These are phyloP conservation scores for Lophius piscatorius DNA, from an alignment of 2,113 vertebrate genomes.

Conservation along the genomic window DNA sequence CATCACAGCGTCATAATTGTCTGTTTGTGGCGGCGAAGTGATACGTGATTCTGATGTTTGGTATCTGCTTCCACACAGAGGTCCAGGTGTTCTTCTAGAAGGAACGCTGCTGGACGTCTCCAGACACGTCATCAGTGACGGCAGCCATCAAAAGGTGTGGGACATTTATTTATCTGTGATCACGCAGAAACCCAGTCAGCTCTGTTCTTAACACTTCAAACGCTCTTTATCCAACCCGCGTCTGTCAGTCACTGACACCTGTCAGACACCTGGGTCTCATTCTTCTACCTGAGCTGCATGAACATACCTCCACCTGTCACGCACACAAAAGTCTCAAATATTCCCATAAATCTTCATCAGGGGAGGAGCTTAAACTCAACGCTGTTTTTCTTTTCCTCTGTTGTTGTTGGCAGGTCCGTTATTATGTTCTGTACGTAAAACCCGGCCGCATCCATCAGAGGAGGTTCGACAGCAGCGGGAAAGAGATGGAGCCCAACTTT, in stretches of 20 bases:
- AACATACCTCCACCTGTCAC: no score
- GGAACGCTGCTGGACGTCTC: constrained; percentile 84
- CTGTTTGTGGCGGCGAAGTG: no score
- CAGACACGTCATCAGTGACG: constrained; percentile 82
- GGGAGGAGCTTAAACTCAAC: background rate
- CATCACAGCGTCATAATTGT: no score
- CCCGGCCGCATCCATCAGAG: constrained; percentile 82
- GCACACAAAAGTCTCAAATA: no score
- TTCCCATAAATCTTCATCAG: no score
- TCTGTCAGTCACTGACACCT: no score
- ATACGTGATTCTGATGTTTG: no score
- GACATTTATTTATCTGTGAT: background rate
- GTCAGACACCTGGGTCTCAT: no score
- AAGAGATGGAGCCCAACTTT: constrained; percentile 89
- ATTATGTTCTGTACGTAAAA: constrained; percentile 83
- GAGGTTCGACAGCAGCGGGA: constrained; percentile 82
- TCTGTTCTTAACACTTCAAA: no score
- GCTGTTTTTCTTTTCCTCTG: background rate
- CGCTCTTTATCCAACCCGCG: no score
- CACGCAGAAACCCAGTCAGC: no score
- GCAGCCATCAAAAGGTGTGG: constrained; percentile 80
- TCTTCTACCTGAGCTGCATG: no score
- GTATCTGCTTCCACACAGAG: constrained; percentile 65
- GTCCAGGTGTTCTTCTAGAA: constrained; percentile 82
- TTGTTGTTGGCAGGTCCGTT: constrained; percentile 77